Percentiles rank a stretch among this genome's conserved stretches.
Conservation (phyloP, 1,140 invertebrate genomes). For the Drosophila funebris region DNA sequence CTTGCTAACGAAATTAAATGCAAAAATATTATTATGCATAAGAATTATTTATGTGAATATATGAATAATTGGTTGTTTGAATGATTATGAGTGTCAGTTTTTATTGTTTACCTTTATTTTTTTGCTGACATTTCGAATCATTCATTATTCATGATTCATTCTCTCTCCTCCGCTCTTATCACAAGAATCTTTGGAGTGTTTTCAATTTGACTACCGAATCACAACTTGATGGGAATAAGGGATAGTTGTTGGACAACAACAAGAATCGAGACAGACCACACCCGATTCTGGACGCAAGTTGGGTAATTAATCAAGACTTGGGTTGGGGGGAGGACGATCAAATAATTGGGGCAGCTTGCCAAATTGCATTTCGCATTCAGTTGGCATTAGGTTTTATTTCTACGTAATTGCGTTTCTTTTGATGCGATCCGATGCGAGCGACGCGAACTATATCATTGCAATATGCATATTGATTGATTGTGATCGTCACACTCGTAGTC, state of each 20-base stretch:
- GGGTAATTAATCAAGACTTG: not conserved
- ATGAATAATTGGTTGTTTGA: not conserved
- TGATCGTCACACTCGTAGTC: constrained; percentile 18
- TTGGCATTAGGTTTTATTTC: constrained; percentile 73
- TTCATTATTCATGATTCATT: not conserved
- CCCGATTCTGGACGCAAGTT: constrained; percentile 5
- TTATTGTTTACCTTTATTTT: not conserved
- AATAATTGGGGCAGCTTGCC: constrained; percentile 16
- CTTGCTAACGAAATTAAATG: not conserved
- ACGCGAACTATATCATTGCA: constrained; percentile 65
- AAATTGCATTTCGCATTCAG: constrained; percentile 55
- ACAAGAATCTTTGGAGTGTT: not conserved
- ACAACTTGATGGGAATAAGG: not conserved
- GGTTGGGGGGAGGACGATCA: not conserved
- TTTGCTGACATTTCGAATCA: not conserved
- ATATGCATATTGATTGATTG: constrained; percentile 72
- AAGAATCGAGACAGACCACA: not conserved
- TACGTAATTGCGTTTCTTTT: constrained; percentile 66
- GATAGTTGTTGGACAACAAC: not conserved
- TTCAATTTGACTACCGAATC: not conserved
- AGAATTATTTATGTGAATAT: constrained; percentile 43
- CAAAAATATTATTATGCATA: constrained; percentile 56
- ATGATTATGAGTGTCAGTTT: constrained; percentile 17
- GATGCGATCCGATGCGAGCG: constrained; percentile 61
- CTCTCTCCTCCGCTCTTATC: not conserved